phyloP scores from a whole-genome alignment of 2,888 invertebrate species.

The Flexamia atlantica region DNA sequence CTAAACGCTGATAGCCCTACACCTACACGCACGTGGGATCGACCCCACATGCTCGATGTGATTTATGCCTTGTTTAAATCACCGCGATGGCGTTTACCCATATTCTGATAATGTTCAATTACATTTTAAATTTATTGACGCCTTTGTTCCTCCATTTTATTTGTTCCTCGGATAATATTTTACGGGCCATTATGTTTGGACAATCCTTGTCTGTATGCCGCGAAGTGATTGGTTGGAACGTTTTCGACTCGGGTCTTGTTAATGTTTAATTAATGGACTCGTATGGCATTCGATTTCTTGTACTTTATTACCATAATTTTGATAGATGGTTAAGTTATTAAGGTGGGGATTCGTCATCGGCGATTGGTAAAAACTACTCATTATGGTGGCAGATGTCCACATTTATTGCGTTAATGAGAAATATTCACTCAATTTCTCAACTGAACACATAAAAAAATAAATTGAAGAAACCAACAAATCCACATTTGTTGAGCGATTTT shows the following conservation, averaged over 20 bases:
- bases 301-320: no score
- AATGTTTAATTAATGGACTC: no score
- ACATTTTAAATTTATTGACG: slow-evolving; percentile 47
- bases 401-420: no score
- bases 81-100: slow-evolving; percentile 42
- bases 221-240: slow-evolving; percentile 2
- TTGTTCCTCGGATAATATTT: slow-evolving; percentile 39
- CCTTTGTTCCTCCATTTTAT: slow-evolving; percentile 39
- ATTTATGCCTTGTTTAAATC: slow-evolving; percentile 48
- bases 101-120: slow-evolving; percentile 49
- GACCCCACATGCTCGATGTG: slow-evolving; percentile 17
- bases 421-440: no score
- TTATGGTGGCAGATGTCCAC: no score
- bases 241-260: background rate
- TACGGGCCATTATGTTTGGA: slow-evolving; percentile 37
- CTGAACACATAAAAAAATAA: no score
- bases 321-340: no score
- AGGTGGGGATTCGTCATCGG: no score
- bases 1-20: background rate
- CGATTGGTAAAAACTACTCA: no score
- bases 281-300: no score
- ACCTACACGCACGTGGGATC: background rate
- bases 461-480: no score
- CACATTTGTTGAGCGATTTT: no score
- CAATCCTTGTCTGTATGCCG: slow-evolving; percentile 26